Conservation (phyloP, 2,797 vertebrate genomes). For the Trachurus trachurus region DNA sequence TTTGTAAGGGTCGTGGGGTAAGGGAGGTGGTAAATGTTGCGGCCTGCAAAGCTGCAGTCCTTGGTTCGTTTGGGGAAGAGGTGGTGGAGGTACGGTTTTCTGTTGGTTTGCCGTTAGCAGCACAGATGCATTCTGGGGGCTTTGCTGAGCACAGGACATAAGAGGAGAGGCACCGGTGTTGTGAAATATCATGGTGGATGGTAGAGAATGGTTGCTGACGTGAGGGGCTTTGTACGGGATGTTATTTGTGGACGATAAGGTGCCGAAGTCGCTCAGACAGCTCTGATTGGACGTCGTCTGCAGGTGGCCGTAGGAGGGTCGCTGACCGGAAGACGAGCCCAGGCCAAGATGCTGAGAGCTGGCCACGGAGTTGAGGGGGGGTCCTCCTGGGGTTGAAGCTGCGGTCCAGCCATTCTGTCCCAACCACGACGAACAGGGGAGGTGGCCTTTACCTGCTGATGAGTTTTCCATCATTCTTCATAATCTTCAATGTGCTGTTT, state of each 20-base stretch:
- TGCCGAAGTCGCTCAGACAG: constrained; percentile 36
- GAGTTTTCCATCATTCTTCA: constrained; percentile 69
- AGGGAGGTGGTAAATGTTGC: constrained; percentile 16
- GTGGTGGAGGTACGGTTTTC: neutral
- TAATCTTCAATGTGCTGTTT: constrained; percentile 17
- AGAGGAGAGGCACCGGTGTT: constrained; percentile 32
- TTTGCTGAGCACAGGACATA: constrained; percentile 52
- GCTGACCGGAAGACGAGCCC: constrained; percentile 38
- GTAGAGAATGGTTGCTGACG: constrained; percentile 2
- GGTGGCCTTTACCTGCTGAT: constrained; percentile 59
- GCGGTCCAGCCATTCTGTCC: constrained; percentile 67
- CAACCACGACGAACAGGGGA: constrained; percentile 62
- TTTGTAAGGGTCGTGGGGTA: constrained; percentile 32
- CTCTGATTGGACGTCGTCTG: constrained; percentile 36
- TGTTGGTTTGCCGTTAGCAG: constrained; percentile 27
- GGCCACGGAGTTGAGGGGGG: constrained; percentile 31
- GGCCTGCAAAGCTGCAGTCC: constrained; percentile 17
- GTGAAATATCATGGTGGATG: constrained; percentile 46
- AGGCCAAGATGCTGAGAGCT: constrained; percentile 58
- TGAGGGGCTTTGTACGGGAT: constrained; percentile 45
- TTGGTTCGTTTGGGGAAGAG: constrained; percentile 36
- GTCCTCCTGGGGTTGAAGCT: constrained; percentile 43
- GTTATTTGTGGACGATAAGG: constrained; percentile 26
- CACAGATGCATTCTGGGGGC: constrained; percentile 23
- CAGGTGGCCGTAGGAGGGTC: constrained; percentile 32